Evolutionary conservation across 1,140 invertebrate genomes (phyloP), one percentile per base, ranked within the genome.

Genomic region (Bathynomus jamesi): DNA sequence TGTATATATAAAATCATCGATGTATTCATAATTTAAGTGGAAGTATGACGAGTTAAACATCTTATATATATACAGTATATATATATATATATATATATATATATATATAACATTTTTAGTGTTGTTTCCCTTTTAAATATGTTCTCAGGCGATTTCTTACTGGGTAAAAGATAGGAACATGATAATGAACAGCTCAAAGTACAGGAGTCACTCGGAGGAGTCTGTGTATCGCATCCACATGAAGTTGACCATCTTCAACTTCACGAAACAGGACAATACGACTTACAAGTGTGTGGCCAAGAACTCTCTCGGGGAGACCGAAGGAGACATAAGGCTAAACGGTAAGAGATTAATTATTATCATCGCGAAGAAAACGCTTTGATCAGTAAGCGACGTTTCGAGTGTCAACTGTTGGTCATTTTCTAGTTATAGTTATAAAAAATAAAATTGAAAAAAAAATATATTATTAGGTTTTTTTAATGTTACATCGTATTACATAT

Each of bases 291-390:
- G 85, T 76, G 80, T 83, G 24, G 83, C 93, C 69, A 94, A 94
- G 83, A 98, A 96, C 83, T 91, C 90, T 11, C 86, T 96, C n/a
- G 94, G 94, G 68, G 92, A 93, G 81, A 96, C 94, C 24, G 92
- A 94, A 82, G 93, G 93, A 72, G 90, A 89, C 60, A 95, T 97
- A 81, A 86, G 92, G 81, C 85, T 98, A 68, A 95, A 95, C 81
- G 92, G 95, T 96, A 87, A 88, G 86, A n/a, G 65, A n/a, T n/a
- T n/a, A n/a, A n/a, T n/a, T n/a, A n/a, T n/a, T n/a, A n/a, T n/a
- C n/a, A n/a, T n/a, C n/a, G n/a, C n/a, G n/a, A n/a, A n/a, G n/a
- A n/a, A n/a, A n/a, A n/a, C n/a, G n/a, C n/a, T n/a, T n/a, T n/a
- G n/a, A n/a, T n/a, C n/a, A n/a, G n/a, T n/a, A n/a, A n/a, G n/a